Base-by-base conservation (phyloP, 1,140 invertebrate species). In the Sycophaga agraensis region DNA sequence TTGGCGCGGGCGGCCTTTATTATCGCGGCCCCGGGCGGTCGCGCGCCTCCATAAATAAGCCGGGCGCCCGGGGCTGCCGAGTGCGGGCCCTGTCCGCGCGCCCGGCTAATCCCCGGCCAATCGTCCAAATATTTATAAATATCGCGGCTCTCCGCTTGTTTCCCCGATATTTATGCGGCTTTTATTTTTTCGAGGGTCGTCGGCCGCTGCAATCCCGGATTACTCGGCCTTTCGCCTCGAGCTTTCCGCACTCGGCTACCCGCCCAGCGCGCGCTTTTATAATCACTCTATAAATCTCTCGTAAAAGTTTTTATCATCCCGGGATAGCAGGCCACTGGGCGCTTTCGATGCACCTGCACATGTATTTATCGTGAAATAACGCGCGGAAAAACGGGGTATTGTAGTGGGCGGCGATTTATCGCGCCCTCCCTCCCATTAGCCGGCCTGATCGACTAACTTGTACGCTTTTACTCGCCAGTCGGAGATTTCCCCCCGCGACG, bases 271-370 rank as follows among this genome's bases (percentile, higher is more conserved):
- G 50, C 50, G 9, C 37, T 54, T 55, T 31, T 55, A 43, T 55
- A 43, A 42, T 55, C 22, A 55, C 53, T 53, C 50, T 55, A 55
- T 55, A 55, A 55, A 55, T 55, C 53, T 55, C 53, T 11, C 24
- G 53, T 55, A 55, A 55, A 55, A 42, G 37, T 43, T 55, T 43
- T 55, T 55, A 55, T 55, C 17, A 43, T 42, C 34, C 19, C 39
- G n/a, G 37, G 53, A 55, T 43, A 31, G 31, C 17, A 16, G 35
- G n/a, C n/a, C n/a, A n/a, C n/a, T n/a, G n/a, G n/a, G n/a, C n/a
- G n/a, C n/a, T n/a, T n/a, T n/a, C n/a, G n/a, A n/a, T n/a, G n/a
- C n/a, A n/a, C n/a, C n/a, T n/a, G n/a, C n/a, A n/a, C n/a, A n/a
- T 42, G 31, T 42, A 54, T 26, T 24, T 40, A 42, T 55, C 21